Percentiles rank a stretch among this genome's conserved stretches.
phyloP scores from a whole-genome alignment of 2,113 vertebrate species.

The Toxotes chatareus region DNA sequence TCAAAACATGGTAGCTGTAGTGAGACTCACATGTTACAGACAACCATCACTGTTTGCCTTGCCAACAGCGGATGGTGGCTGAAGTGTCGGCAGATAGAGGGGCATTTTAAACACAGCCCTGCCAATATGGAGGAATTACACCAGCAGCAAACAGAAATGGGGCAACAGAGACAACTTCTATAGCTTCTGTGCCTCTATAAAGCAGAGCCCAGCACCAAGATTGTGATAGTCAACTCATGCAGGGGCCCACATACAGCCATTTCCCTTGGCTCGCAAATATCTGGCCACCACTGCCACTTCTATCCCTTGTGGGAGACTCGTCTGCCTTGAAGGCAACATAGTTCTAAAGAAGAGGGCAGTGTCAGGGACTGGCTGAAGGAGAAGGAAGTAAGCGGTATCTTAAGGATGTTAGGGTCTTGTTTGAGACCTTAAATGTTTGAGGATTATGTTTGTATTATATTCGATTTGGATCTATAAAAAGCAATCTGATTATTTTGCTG shows the following conservation, averaged over 20 bases:
- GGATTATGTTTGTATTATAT: not conserved
- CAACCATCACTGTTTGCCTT: not conserved
- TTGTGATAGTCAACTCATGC: no score
- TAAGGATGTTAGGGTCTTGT: no score
- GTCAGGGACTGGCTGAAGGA: no score
- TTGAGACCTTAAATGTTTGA: not conserved
- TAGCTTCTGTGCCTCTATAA: no score
- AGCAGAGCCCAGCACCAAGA: no score
- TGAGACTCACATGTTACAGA: not conserved
- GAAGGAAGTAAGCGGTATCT: no score
- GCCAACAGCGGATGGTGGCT: not conserved
- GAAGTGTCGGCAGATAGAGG: not conserved
- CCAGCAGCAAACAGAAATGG: not conserved
- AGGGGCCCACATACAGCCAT: not conserved
- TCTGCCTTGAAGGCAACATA: not conserved
- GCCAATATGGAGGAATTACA: not conserved
- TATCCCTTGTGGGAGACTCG: not conserved
- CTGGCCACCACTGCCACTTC: not conserved
- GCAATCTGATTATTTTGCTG: not conserved
- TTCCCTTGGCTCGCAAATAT: not conserved
- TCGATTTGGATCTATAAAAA: not conserved
- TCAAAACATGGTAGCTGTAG: not conserved
- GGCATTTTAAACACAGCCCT: constrained; percentile 4
- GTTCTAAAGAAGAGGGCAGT: no score
- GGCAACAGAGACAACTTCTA: not conserved